Conservation (phyloP, 2,113 vertebrate genomes). For the Muscicapa adusta region DNA sequence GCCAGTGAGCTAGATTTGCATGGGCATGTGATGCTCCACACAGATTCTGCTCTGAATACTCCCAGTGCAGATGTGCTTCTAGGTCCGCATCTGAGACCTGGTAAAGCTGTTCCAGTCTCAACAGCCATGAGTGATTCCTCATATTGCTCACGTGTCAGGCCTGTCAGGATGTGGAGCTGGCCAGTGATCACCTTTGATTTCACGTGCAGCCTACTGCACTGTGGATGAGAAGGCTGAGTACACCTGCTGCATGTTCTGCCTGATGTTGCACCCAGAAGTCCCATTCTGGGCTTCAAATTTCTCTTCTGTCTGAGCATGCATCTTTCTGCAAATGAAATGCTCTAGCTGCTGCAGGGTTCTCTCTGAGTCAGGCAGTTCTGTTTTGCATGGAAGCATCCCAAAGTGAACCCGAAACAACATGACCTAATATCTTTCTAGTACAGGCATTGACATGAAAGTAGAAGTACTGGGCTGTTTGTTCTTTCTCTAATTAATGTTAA, state of each 20-base stretch:
- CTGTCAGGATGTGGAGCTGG: background rate
- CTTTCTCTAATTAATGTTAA: background rate
- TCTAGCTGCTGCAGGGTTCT: background rate
- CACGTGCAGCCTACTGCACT: rapidly evolving
- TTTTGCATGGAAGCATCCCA: background rate
- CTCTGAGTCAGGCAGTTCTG: background rate
- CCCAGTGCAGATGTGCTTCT: background rate
- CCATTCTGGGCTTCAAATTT: background rate
- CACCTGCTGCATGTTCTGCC: background rate
- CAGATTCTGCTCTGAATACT: background rate
- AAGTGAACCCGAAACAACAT: background rate
- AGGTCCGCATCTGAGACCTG: background rate
- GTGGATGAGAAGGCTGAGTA: background rate
- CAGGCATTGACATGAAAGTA: background rate
- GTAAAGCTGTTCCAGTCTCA: background rate
- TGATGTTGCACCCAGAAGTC: background rate
- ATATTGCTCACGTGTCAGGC: rapidly evolving
- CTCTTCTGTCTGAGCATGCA: background rate
- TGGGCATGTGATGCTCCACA: background rate
- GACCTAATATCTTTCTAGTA: background rate
- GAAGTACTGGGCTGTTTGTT: background rate
- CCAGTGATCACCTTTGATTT: rapidly evolving
- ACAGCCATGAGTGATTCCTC: background rate
- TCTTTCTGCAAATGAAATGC: background rate
- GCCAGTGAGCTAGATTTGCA: background rate